Evolutionary conservation across 2,113 vertebrate species (phyloP).

Genomic region (Takifugu bimaculatus): DNA sequence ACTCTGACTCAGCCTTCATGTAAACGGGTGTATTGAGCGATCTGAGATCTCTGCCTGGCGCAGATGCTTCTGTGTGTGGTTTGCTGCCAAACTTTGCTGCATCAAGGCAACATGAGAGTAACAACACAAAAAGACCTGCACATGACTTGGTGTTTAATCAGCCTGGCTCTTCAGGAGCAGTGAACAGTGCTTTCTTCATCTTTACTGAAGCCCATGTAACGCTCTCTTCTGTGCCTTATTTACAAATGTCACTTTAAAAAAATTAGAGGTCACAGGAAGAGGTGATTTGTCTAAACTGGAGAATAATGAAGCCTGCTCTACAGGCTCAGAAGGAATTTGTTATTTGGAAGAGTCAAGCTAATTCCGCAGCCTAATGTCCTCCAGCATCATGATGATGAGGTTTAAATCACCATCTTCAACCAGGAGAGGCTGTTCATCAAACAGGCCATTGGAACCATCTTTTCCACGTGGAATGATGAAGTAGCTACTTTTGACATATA

Average conservation of each 20-base stretch:
- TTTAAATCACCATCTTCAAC: slow-evolving; percentile 33
- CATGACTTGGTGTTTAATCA: slow-evolving; percentile 64
- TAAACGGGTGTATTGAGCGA: slow-evolving; percentile 2
- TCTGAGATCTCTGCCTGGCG: slow-evolving; percentile 13
- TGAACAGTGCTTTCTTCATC: slow-evolving; percentile 17
- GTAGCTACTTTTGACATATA: too few species aligned
- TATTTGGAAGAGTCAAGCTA: slow-evolving; percentile 45
- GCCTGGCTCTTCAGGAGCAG: slow-evolving; percentile 26
- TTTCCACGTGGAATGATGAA: too few species aligned
- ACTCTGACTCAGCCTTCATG: slow-evolving; percentile 23
- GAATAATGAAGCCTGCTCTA: slow-evolving; percentile 61
- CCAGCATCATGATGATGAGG: slow-evolving; percentile 31
- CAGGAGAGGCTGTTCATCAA: slow-evolving; percentile 24
- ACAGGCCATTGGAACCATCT: too few species aligned
- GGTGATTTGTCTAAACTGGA: slow-evolving; percentile 55
- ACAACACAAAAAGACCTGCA: slow-evolving; percentile 29
- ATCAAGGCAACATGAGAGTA: slow-evolving; percentile 9
- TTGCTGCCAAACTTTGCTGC: slow-evolving; percentile 20
- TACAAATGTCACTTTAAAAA: slow-evolving; percentile 53
- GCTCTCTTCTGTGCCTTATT: slow-evolving; percentile 42
- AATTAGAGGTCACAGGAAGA: slow-evolving; percentile 51
- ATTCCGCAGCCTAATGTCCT: slow-evolving; percentile 53
- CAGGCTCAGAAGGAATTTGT: slow-evolving; percentile 53
- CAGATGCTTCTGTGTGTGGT: background rate
- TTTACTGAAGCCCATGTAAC: slow-evolving; percentile 1